Percentiles rank a stretch among this genome's conserved stretches.
Evolutionary conservation across 2,113 vertebrate species (phyloP).

Genomic region (Rhinichthys klamathensis): DNA sequence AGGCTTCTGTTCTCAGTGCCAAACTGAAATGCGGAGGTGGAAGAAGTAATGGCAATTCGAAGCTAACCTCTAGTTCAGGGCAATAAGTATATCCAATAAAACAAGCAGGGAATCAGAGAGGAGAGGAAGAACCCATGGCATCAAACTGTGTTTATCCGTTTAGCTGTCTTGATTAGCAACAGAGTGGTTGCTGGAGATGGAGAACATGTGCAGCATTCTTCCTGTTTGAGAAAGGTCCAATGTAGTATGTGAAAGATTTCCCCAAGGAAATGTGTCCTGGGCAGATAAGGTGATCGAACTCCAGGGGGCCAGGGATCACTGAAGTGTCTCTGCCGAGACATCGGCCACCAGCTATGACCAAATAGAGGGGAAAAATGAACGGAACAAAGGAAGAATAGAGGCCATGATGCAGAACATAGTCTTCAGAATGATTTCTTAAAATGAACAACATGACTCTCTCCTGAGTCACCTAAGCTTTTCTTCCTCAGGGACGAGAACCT

Average conservation of each 20-base stretch:
- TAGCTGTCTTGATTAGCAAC: constrained; percentile 42
- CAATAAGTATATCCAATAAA: constrained; percentile 26
- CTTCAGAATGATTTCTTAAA: constrained; percentile 45
- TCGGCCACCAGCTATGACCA: constrained; percentile 21
- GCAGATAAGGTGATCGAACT: constrained; percentile 58
- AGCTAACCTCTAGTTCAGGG: constrained; percentile 7
- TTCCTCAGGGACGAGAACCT: constrained; percentile 40
- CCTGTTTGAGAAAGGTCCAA: constrained; percentile 42
- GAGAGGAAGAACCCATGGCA: constrained; percentile 19
- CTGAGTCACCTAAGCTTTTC: constrained; percentile 44
- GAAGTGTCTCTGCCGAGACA: constrained; percentile 42
- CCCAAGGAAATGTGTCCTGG: constrained; percentile 53
- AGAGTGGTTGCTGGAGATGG: constrained; percentile 14
- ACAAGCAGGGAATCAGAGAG: constrained; percentile 21
- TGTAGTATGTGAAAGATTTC: constrained; percentile 46
- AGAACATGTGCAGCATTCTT: constrained; percentile 52
- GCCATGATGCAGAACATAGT: constrained; percentile 54
- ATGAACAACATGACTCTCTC: constrained; percentile 48
- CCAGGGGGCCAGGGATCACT: constrained; percentile 32
- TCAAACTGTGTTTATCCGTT: constrained; percentile 32
- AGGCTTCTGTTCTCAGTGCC: not conserved
- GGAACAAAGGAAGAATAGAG: constrained; percentile 46
- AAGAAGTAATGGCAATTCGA: constrained; percentile 16
- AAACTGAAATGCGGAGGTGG: not conserved
- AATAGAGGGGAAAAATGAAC: constrained; percentile 32